These are phyloP conservation scores for Dynastes maya DNA, from an alignment of 2,888 invertebrate genomes.

Conservation along the genomic window DNA sequence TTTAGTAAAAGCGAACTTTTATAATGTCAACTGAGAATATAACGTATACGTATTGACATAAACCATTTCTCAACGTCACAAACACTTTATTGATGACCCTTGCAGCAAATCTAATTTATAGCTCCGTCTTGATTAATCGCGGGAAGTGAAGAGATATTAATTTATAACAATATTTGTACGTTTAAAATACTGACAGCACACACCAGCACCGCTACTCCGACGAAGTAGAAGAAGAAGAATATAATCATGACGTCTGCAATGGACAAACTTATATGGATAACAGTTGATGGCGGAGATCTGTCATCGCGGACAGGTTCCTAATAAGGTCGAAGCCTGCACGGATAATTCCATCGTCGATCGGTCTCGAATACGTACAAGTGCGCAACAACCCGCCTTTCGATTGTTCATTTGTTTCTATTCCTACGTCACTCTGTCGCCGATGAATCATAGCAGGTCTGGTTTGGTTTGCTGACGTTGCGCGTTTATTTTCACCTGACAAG, in stretches of 20 bases:
- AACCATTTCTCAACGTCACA: conserved; percentile 25
- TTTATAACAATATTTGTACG: conserved; percentile 31
- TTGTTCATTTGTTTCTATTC: conserved; percentile 41
- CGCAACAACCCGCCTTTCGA: conserved; percentile 25
- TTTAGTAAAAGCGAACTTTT: too few relatives aligned
- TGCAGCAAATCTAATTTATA: conserved; percentile 32
- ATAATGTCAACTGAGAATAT: background rate
- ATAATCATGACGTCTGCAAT: conserved; percentile 33
- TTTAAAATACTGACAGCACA: conserved; percentile 8
- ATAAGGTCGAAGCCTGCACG: conserved; percentile 30
- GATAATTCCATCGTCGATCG: conserved; percentile 27
- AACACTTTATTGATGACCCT: conserved; percentile 22
- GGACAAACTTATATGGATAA: conserved; percentile 28
- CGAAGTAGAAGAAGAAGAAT: background rate
- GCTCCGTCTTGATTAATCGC: conserved; percentile 27
- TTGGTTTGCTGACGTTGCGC: conserved; percentile 43
- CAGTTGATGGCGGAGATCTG: conserved; percentile 27
- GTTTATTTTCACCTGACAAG: conserved; percentile 44
- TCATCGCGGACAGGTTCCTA: conserved; percentile 48
- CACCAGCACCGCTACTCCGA: background rate
- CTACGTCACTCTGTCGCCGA: conserved; percentile 18
- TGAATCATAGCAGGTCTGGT: conserved; percentile 43
- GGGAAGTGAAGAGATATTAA: conserved; percentile 35
- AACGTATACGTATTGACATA: background rate
- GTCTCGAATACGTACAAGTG: conserved; percentile 33